Evolutionary conservation across 2,888 invertebrate genomes (phyloP).

Genomic region (Dryadula phaetusa): DNA sequence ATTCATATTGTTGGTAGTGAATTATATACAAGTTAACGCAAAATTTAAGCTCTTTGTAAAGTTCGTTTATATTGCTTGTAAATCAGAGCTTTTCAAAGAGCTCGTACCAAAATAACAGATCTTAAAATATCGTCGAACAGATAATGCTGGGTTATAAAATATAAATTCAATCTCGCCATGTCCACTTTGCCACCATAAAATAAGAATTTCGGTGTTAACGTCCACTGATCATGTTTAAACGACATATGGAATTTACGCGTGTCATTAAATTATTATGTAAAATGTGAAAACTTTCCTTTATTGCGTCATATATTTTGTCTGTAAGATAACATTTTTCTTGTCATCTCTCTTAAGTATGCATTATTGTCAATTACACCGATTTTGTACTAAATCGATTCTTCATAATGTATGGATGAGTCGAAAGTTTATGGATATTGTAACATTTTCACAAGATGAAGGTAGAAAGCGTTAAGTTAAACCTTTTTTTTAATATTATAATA

Average conservation of each 20-base stretch:
- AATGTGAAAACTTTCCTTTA: slow-evolving; percentile 39
- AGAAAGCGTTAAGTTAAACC: neutral
- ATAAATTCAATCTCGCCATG: neutral
- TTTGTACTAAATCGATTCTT: slow-evolving; percentile 13
- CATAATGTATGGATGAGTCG: slow-evolving; percentile 1
- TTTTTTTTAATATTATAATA: neutral
- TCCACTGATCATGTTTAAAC: slow-evolving; percentile 27
- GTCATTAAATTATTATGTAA: slow-evolving; percentile 36
- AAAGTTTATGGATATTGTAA: neutral
- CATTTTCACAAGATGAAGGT: neutral
- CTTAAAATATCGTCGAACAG: neutral
- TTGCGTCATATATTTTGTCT: slow-evolving; percentile 33
- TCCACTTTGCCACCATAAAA: slow-evolving; percentile 10
- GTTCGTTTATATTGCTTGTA: neutral
- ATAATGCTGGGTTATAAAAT: neutral
- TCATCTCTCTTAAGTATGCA: slow-evolving; percentile 30
- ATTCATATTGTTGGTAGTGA: too few relatives aligned
- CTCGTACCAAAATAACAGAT: neutral
- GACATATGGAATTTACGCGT: slow-evolving; percentile 20
- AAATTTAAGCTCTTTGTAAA: neutral
- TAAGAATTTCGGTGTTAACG: slow-evolving; percentile 6
- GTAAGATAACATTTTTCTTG: slow-evolving; percentile 26
- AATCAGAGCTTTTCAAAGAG: neutral
- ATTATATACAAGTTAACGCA: too few relatives aligned
- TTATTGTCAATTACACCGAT: slow-evolving; percentile 24